Conservation (phyloP, 2,888 invertebrate species). For the Aquatica leii region DNA sequence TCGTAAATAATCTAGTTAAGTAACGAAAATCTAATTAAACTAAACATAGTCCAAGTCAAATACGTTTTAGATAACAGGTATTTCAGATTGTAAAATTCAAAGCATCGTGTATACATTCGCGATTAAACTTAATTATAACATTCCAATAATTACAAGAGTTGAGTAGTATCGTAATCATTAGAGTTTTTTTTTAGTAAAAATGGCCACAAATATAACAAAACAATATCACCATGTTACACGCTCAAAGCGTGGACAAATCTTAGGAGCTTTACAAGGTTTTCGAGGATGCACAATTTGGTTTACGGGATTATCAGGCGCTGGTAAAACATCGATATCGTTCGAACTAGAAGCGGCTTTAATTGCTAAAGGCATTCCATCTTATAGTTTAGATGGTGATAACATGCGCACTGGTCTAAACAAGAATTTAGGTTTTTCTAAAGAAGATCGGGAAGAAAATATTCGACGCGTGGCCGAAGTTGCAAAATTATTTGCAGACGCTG, state of each 20-base stretch:
- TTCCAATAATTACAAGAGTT: too few relatives aligned
- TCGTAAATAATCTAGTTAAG: too few relatives aligned
- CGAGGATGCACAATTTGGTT: constrained; percentile 97
- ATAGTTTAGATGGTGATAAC: constrained; percentile 98
- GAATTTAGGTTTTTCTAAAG: constrained; percentile 93
- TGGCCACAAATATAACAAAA: constrained; percentile 92
- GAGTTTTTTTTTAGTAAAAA: constrained; percentile 68
- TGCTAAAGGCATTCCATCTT: constrained; percentile 89
- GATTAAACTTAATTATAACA: too few relatives aligned
- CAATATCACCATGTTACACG: constrained; percentile 95
- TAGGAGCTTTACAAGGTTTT: constrained; percentile 89
- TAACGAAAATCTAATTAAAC: too few relatives aligned
- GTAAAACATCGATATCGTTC: constrained; percentile 98
- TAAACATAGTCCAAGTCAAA: too few relatives aligned
- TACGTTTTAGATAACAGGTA: too few relatives aligned
- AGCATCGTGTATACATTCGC: too few relatives aligned
- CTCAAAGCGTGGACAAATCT: constrained; percentile 88
- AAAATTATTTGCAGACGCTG: constrained; percentile 96
- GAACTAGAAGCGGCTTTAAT: constrained; percentile 95
- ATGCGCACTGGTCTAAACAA: constrained; percentile 95
- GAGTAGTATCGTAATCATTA: too few relatives aligned
- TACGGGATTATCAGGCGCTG: constrained; percentile 92
- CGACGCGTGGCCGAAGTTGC: constrained; percentile 96
- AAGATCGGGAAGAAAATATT: constrained; percentile 97
- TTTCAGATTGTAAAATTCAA: too few relatives aligned